These are phyloP conservation scores for Coreius guichenoti DNA, from an alignment of 2,797 vertebrate species.

Conservation along the genomic window DNA sequence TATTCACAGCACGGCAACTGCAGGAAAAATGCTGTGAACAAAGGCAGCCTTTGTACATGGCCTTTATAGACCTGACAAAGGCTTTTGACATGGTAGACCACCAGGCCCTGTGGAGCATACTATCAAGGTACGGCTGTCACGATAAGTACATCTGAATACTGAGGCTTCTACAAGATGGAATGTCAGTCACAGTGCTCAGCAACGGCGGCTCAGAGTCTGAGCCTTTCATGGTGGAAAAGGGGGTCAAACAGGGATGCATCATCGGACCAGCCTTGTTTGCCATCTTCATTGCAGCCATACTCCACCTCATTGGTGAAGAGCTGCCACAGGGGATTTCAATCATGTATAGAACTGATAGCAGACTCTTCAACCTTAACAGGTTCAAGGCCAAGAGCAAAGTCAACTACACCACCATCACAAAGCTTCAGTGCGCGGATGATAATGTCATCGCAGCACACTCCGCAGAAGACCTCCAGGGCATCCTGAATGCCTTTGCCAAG, in stretches of 20 bases:
- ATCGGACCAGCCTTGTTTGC: not conserved
- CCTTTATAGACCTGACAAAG: not conserved
- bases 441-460: not conserved
- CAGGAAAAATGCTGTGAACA: not conserved
- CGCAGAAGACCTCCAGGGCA: too few species aligned
- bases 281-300: not conserved
- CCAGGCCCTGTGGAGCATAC: too few species aligned
- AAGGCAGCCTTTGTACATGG: not conserved
- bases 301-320: not conserved
- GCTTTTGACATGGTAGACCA: too few species aligned
- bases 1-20: not conserved
- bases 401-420: slow-evolving; percentile 1
- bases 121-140: too few species aligned
- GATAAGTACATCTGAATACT: too few species aligned
- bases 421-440: not conserved
- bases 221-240: not conserved
- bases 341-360: slow-evolving; percentile 17
- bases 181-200: not conserved
- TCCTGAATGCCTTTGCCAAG: too few species aligned
- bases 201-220: not conserved
- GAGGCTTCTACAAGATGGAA: not conserved
- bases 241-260: not conserved
- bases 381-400: not conserved
- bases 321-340: slow-evolving; percentile 23
- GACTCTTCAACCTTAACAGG: not conserved